A percentile compares a stretch with the other conserved stretches of the same genome.
phyloP scores from a whole-genome alignment of 2,113 vertebrate species.

The Stictonetta naevosa region DNA sequence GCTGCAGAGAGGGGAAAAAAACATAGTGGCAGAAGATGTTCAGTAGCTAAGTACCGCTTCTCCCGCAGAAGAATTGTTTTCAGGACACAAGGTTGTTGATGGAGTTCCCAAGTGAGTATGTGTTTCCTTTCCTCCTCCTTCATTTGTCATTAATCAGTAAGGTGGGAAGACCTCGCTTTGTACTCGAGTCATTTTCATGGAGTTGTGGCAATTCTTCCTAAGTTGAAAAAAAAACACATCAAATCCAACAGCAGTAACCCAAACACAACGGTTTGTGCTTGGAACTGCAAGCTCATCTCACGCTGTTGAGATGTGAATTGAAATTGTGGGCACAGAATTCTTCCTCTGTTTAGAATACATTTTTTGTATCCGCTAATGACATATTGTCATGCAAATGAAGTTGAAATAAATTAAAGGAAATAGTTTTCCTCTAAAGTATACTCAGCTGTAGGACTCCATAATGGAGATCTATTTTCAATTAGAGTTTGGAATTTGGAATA shows the following conservation, averaged over 20 bases:
- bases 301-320: not conserved
- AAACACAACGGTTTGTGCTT: not conserved
- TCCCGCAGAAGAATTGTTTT: constrained; percentile 16
- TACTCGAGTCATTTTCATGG: not conserved
- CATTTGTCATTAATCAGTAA: not conserved
- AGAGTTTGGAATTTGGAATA: constrained; percentile 26
- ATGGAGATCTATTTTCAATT: constrained; percentile 45
- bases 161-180: not conserved
- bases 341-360: not conserved
- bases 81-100: constrained; percentile 31
- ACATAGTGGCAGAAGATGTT: not conserved
- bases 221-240: not conserved
- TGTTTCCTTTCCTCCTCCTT: not conserved
- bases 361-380: not conserved
- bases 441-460: constrained; percentile 53
- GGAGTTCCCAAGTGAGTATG: not conserved
- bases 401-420: constrained; percentile 43
- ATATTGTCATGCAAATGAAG: constrained; percentile 46
- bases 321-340: constrained; percentile 1
- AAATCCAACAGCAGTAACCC: no score
- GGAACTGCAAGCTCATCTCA: not conserved
- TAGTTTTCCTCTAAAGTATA: constrained; percentile 35
- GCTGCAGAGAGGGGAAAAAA: not conserved
- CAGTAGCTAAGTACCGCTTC: not conserved
- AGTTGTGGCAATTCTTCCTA: not conserved